Conservation (phyloP, 2,888 invertebrate genomes). For the Sinelater perroti region DNA sequence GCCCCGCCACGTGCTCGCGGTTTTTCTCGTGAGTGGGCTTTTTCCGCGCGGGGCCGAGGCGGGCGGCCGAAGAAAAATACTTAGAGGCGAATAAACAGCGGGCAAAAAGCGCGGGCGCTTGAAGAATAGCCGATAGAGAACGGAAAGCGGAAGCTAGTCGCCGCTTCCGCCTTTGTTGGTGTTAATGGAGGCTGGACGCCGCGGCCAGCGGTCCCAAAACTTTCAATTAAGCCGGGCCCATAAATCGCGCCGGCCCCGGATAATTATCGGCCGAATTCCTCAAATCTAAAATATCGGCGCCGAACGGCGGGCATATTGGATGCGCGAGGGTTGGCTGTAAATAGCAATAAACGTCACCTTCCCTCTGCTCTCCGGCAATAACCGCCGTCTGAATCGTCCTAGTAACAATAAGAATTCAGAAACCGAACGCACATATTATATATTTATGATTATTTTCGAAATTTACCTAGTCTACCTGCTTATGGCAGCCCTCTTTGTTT, state of each 20-base stretch:
- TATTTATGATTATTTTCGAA: constrained; percentile 54
- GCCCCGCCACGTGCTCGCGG: constrained; percentile 11
- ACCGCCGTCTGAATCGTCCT: constrained; percentile 45
- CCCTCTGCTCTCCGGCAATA: constrained; percentile 48
- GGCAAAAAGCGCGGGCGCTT: constrained; percentile 27
- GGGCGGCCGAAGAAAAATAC: constrained; percentile 15
- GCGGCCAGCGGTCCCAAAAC: constrained; percentile 29
- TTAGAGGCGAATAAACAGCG: constrained; percentile 30
- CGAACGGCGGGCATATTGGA: constrained; percentile 36
- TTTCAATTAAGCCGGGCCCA: no score
- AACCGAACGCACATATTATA: constrained; percentile 56
- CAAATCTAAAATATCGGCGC: constrained; percentile 38
- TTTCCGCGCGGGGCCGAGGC: constrained; percentile 6
- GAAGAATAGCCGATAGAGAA: constrained; percentile 30
- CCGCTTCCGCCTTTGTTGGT: constrained; percentile 38
- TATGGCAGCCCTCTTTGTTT: constrained; percentile 47
- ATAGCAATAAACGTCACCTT: constrained; percentile 55
- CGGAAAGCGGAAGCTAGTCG: constrained; percentile 35
- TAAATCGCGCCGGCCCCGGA: no score
- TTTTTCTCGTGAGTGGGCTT: constrained; percentile 8
- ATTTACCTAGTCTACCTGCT: constrained; percentile 51
- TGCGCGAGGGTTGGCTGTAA: constrained; percentile 47
- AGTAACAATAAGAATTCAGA: constrained; percentile 53
- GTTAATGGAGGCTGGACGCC: constrained; percentile 40
- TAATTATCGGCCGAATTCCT: constrained; percentile 20